phyloP scores from a whole-genome alignment of 2,113 vertebrate genomes.

The Prionailurus bengalensis region DNA sequence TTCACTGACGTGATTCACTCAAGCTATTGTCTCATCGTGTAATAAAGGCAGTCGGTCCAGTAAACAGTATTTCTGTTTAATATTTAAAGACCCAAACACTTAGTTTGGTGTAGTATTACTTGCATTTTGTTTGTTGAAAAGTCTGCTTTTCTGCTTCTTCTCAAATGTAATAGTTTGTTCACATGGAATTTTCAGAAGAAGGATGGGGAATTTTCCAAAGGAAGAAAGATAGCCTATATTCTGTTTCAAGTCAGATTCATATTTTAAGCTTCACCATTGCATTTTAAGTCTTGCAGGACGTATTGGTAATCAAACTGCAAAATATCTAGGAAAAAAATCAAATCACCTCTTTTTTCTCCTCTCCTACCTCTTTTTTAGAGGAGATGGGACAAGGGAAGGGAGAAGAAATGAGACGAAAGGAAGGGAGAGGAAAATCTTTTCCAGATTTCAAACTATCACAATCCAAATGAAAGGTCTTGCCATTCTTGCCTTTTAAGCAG shows the following conservation, averaged over 20 bases:
- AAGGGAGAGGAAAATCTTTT: background rate
- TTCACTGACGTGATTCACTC: background rate
- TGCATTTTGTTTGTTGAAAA: background rate
- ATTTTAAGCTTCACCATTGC: background rate
- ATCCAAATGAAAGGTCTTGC: constrained; percentile 2
- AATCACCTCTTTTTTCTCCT: background rate
- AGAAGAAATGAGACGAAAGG: too few species aligned
- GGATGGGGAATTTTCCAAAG: constrained; percentile 23
- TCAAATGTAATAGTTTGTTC: constrained; percentile 13
- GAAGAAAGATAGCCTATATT: background rate
- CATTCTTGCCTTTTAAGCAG: background rate
- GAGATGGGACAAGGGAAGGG: background rate
- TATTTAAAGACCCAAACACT: background rate
- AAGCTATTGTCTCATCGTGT: background rate
- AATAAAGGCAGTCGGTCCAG: background rate
- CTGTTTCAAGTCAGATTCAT: constrained; percentile 28
- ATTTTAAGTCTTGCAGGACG: background rate
- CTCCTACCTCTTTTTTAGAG: background rate
- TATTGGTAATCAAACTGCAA: background rate
- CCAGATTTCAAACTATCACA: background rate
- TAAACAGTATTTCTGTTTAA: background rate
- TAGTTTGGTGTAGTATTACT: background rate
- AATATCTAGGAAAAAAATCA: background rate
- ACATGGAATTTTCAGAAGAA: background rate
- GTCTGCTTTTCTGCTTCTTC: background rate